These are phyloP conservation scores for Drosophila cognata DNA, from an alignment of 2,888 invertebrate genomes.

Conservation along the genomic window DNA sequence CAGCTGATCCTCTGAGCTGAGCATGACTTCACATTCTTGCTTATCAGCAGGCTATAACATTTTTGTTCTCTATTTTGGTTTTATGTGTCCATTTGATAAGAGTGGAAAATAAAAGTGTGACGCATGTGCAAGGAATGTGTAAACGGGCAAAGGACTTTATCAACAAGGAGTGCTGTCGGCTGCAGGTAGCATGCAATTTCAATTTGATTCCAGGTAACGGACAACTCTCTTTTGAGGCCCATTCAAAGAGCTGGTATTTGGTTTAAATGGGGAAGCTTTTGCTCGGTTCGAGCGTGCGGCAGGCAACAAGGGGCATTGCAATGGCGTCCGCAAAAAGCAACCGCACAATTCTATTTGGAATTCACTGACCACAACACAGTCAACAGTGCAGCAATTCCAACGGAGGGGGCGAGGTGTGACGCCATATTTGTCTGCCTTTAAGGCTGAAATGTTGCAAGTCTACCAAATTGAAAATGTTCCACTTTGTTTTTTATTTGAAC, in stretches of 20 bases:
- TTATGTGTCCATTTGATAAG: constrained; percentile 27
- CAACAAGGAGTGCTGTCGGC: constrained; percentile 15
- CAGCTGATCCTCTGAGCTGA: constrained; percentile 6
- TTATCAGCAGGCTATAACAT: constrained; percentile 28
- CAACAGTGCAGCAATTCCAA: constrained; percentile 4
- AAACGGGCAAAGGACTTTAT: constrained; percentile 19
- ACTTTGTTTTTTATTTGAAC: not conserved
- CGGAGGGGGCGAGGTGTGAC: not conserved
- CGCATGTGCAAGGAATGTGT: constrained; percentile 50
- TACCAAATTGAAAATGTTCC: constrained; percentile 25
- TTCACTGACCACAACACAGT: constrained; percentile 30
- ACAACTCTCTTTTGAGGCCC: not conserved
- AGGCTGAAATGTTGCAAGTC: constrained; percentile 13
- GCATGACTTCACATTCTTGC: not conserved
- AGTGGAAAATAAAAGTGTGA: constrained; percentile 20
- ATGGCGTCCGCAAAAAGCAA: constrained; percentile 58
- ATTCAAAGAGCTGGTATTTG: constrained; percentile 1
- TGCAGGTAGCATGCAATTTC: constrained; percentile 35
- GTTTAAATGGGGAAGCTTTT: constrained; percentile 4
- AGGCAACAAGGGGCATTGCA: constrained; percentile 29
- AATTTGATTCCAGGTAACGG: not conserved
- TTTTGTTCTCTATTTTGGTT: not conserved
- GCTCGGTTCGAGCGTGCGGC: not conserved
- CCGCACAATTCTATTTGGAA: constrained; percentile 70
- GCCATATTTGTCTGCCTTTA: constrained; percentile 5